Evolutionary conservation across 2,888 invertebrate species (phyloP), one percentile per base, ranked within the genome.

Genomic region (Emesis russula): DNA sequence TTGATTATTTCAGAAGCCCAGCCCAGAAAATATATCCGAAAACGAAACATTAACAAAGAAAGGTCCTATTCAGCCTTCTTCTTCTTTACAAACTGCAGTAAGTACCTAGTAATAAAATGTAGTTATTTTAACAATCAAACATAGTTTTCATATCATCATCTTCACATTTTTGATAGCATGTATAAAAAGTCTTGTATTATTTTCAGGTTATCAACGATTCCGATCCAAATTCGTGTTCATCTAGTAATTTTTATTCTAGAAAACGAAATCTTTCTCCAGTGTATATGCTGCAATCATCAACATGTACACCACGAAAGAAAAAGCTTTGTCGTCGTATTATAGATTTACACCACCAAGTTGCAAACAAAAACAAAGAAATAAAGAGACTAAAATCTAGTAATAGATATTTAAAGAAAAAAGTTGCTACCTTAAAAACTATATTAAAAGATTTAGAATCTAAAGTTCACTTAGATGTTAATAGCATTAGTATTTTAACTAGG

Each of bases 1-100:
- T 76, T 76, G 58, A 58, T 58, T 58, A n/a, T 58, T 58, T n/a
- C n/a, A 58, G 58, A 58, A 58, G 15, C 15, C 58, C 58, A 58
- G 58, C 58, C 58, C 58, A 58, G 58, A 58, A 58, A 58, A 58
- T 58, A 18, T 58, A 58, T 58, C 58, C 18, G 58, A 58, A 58
- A 58, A 58, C 58, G 58, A 58, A 58, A 58, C 58, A 58, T 25
- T 25, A 25, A 25, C 25, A 25, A 25, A 25, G 25, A 25, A 25
- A 25, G 58, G 58, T 58, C 58, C 58, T 58, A 58, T 58, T 58
- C 58, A 58, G 58, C 58, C 58, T 58, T 58, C 38, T 38, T 38
- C 38, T 38, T 38, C 58, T 58, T 58, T 58, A 58, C 58, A 58
- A 58, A 58, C 58, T 58, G 58, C n/a, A 58, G 58, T 58, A n/a